Conservation (phyloP, 2,113 vertebrate genomes). For the Podiceps cristatus region DNA sequence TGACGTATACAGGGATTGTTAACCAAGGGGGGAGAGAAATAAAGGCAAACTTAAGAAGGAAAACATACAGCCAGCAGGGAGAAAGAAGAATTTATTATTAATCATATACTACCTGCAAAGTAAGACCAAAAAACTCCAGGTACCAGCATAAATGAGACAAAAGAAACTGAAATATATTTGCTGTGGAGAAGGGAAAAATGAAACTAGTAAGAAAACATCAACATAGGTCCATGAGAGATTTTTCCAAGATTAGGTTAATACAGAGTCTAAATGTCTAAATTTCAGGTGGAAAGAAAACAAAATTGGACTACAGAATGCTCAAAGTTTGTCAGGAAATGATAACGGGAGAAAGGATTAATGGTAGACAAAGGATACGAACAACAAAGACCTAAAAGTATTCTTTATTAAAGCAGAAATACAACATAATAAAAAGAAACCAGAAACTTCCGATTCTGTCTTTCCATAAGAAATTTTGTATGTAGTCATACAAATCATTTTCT, state of each 20-base stretch:
- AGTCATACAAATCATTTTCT: neutral
- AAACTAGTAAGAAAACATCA: neutral
- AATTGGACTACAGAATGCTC: neutral
- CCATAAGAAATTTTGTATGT: neutral
- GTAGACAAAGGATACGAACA: neutral
- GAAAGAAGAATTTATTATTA: neutral
- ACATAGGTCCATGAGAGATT: neutral
- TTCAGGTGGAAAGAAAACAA: neutral
- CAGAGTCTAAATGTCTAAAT: neutral
- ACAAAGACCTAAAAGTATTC: neutral
- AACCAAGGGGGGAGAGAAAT: neutral
- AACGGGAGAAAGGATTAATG: neutral
- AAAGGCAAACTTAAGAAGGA: neutral
- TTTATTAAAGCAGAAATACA: neutral
- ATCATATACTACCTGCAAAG: neutral
- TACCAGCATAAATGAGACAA: neutral
- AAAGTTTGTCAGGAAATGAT: neutral
- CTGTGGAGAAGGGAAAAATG: neutral
- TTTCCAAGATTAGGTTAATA: neutral
- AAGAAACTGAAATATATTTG: neutral
- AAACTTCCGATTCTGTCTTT: neutral
- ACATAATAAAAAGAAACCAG: neutral
- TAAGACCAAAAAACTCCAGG: neutral
- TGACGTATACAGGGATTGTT: neutral
- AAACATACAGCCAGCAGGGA: neutral